Percentiles rank a stretch among this genome's conserved stretches.
phyloP scores from a whole-genome alignment of 2,113 vertebrate species.

The Toxotes jaculatrix region DNA sequence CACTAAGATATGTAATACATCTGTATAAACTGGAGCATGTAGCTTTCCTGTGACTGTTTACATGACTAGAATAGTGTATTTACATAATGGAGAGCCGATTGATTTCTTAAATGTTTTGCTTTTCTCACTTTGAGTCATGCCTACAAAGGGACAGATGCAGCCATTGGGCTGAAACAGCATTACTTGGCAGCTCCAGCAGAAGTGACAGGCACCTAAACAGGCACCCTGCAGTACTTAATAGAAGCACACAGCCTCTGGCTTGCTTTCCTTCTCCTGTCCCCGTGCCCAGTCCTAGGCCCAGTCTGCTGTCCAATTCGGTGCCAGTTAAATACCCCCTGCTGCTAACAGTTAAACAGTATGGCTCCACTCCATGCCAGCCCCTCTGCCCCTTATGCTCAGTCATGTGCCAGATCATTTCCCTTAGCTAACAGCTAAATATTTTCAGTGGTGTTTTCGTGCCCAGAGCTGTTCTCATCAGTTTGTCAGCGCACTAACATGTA shows the following conservation, averaged over 20 bases:
- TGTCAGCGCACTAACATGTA: background rate
- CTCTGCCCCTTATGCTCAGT: constrained; percentile 43
- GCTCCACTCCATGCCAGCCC: constrained; percentile 47
- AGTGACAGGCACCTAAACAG: constrained; percentile 57
- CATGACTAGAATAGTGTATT: background rate
- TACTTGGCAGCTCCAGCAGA: constrained; percentile 57
- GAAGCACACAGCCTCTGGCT: constrained; percentile 59
- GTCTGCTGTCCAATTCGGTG: constrained; percentile 58
- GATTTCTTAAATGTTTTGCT: background rate
- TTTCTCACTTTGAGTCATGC: constrained; percentile 14
- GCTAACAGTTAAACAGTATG: constrained; percentile 70
- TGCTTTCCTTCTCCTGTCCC: constrained; percentile 36
- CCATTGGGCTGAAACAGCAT: constrained; percentile 30
- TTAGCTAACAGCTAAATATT: constrained; percentile 50
- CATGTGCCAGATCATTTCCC: constrained; percentile 44
- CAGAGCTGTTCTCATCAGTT: constrained; percentile 35
- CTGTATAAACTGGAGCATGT: background rate
- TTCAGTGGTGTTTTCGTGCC: constrained; percentile 14
- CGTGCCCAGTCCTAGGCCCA: constrained; percentile 39
- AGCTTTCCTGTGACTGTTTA: background rate
- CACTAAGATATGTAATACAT: background rate
- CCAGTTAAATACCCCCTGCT: constrained; percentile 58
- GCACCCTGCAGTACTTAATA: constrained; percentile 44
- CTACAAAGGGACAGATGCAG: constrained; percentile 42
- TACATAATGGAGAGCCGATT: background rate